Percentiles rank a stretch among this genome's conserved stretches.
These are phyloP conservation scores for Eudasyphora cyanicolor DNA, from an alignment of 2,888 invertebrate genomes.

Conservation along the genomic window DNA sequence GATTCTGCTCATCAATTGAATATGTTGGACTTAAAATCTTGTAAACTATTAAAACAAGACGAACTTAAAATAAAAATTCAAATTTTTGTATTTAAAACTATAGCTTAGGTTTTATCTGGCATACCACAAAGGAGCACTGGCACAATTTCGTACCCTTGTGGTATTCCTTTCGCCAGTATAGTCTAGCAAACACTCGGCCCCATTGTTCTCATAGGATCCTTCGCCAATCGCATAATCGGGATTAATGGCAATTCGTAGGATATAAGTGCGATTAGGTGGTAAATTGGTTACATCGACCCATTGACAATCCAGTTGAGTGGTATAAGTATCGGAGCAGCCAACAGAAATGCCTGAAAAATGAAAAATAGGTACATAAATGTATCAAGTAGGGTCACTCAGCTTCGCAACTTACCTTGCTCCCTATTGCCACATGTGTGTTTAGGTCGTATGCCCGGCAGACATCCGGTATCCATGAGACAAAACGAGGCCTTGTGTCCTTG, in stretches of 20 bases:
- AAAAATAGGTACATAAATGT: neutral
- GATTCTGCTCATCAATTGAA: no score
- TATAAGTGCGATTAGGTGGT: conserved; percentile 70
- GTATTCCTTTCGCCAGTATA: conserved; percentile 72
- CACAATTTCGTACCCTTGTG: conserved; percentile 71
- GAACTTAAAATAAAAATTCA: no score
- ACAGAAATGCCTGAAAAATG: conserved; percentile 70
- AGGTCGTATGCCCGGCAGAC: conserved; percentile 67
- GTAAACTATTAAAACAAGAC: no score
- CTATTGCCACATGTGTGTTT: conserved; percentile 73
- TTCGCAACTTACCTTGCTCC: conserved; percentile 70
- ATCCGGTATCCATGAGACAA: conserved; percentile 73
- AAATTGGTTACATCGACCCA: conserved; percentile 76
- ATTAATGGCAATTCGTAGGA: conserved; percentile 74
- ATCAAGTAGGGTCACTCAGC: neutral
- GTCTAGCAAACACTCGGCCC: conserved; percentile 72
- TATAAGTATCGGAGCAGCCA: conserved; percentile 74
- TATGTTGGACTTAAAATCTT: no score
- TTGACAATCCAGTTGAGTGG: conserved; percentile 73
- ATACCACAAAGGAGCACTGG: conserved; percentile 62
- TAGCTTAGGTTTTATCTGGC: conserved; percentile 48
- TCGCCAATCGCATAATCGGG: conserved; percentile 75
- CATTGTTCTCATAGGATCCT: conserved; percentile 74
- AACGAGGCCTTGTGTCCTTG: conserved; percentile 76
- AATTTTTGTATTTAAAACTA: no score